Evolutionary conservation across 2,797 vertebrate species (phyloP).

Genomic region (Chelon auratus): DNA sequence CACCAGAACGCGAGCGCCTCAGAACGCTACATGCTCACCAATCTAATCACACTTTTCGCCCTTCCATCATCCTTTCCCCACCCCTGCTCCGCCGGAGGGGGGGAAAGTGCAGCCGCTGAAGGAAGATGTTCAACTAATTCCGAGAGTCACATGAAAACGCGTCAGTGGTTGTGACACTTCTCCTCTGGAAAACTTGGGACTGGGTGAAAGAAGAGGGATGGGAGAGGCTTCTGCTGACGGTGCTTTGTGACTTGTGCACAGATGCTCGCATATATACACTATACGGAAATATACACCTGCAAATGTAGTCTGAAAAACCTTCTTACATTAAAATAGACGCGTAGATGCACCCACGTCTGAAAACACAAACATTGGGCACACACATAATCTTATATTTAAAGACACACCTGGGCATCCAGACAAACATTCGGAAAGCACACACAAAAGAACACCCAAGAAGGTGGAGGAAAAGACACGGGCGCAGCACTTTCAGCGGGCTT

Average conservation of each 20-base stretch:
- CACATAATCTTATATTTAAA: constrained; percentile 9
- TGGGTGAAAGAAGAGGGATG: neutral
- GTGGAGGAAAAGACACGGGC: constrained; percentile 25
- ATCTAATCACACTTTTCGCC: constrained; percentile 50
- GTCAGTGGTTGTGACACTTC: constrained; percentile 28
- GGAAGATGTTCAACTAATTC: constrained; percentile 46
- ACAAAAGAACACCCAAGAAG: constrained; percentile 6
- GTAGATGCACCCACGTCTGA: neutral
- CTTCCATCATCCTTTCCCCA: constrained; percentile 39
- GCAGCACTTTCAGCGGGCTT: constrained; percentile 49
- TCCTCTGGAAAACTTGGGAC: constrained; percentile 33
- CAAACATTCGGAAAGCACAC: constrained; percentile 4
- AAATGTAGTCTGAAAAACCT: constrained; percentile 11
- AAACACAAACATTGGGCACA: constrained; percentile 12
- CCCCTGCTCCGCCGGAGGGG: constrained; percentile 17
- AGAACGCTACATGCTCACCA: constrained; percentile 52
- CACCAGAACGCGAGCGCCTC: constrained; percentile 48
- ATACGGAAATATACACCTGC: constrained; percentile 14
- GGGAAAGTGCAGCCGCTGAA: constrained; percentile 5
- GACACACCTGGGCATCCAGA: constrained; percentile 12
- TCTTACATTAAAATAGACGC: constrained; percentile 17
- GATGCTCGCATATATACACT: neutral
- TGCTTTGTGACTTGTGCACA: neutral
- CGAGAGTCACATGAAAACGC: constrained; percentile 57
- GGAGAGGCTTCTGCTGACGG: constrained; percentile 10